These are phyloP conservation scores for Arctia plantaginis DNA, from an alignment of 2,888 invertebrate species.

Conservation along the genomic window DNA sequence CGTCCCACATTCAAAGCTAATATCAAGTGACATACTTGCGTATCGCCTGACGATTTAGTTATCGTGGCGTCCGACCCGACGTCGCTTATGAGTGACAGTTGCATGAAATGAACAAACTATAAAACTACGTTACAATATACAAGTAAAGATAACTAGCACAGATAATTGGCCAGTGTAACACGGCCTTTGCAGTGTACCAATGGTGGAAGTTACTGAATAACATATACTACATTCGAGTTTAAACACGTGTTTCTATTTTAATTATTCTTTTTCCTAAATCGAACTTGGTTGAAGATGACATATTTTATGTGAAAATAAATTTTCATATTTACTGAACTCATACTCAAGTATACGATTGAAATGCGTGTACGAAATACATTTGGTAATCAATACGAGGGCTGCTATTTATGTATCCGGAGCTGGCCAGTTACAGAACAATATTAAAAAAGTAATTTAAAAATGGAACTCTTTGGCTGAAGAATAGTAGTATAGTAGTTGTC, in stretches of 20 bases:
- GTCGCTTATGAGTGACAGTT: constrained; percentile 85
- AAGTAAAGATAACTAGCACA: constrained; percentile 26
- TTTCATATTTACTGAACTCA: too few relatives aligned
- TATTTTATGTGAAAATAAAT: neutral
- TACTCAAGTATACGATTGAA: too few relatives aligned
- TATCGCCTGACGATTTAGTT: constrained; percentile 83
- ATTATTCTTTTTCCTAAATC: neutral
- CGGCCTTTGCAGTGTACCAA: constrained; percentile 7
- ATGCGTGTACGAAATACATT: too few relatives aligned
- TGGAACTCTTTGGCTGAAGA: too few relatives aligned
- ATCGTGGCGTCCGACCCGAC: constrained; percentile 82
- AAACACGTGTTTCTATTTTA: constrained; percentile 2
- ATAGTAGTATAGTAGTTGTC: too few relatives aligned
- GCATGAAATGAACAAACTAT: constrained; percentile 87
- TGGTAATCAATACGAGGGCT: too few relatives aligned
- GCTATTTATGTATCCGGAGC: too few relatives aligned
- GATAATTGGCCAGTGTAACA: constrained; percentile 12
- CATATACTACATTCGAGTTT: constrained; percentile 5
- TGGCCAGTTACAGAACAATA: too few relatives aligned
- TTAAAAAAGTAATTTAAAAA: too few relatives aligned
- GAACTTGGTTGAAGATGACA: too few relatives aligned
- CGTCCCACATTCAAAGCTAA: constrained; percentile 40
- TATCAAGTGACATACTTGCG: constrained; percentile 79
- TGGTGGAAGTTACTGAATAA: constrained; percentile 9
- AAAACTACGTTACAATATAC: constrained; percentile 76